Percentiles rank a stretch among this genome's conserved stretches.
phyloP scores from a whole-genome alignment of 2,888 invertebrate species.

The Lysandra bellargus region DNA sequence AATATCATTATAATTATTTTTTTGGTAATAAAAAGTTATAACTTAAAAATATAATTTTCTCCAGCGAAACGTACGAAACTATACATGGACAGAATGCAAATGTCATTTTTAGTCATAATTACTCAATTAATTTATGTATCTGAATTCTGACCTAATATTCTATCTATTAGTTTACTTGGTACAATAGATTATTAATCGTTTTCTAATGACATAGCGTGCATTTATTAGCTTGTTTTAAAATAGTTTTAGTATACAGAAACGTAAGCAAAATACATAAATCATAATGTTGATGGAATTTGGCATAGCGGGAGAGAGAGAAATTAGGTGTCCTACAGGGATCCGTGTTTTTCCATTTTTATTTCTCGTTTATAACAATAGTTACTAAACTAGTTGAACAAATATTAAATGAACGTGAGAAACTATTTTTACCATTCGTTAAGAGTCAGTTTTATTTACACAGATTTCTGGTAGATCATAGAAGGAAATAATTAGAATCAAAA shows the following conservation, averaged over 20 bases:
- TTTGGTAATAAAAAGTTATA: not conserved
- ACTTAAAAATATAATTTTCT: not conserved
- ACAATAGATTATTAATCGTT: not conserved
- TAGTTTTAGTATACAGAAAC: not conserved
- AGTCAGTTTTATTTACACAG: no score
- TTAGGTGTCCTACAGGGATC: no score
- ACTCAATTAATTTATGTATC: conserved; percentile 13
- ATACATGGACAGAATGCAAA: not conserved
- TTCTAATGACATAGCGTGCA: not conserved
- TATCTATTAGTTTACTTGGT: not conserved
- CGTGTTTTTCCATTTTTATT: no score
- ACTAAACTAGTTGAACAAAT: no score
- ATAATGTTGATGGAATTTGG: no score
- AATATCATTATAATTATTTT: conserved; percentile 18
- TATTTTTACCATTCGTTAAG: no score
- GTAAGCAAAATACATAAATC: no score
- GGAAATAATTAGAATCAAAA: no score
- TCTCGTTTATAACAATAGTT: no score
- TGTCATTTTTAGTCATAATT: not conserved
- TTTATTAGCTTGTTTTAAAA: not conserved
- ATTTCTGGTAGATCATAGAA: no score
- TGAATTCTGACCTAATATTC: not conserved
- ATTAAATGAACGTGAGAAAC: no score
- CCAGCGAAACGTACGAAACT: not conserved
- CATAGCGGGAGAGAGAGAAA: no score